Conservation (phyloP, 1,140 invertebrate genomes). For the Campodea augens region DNA sequence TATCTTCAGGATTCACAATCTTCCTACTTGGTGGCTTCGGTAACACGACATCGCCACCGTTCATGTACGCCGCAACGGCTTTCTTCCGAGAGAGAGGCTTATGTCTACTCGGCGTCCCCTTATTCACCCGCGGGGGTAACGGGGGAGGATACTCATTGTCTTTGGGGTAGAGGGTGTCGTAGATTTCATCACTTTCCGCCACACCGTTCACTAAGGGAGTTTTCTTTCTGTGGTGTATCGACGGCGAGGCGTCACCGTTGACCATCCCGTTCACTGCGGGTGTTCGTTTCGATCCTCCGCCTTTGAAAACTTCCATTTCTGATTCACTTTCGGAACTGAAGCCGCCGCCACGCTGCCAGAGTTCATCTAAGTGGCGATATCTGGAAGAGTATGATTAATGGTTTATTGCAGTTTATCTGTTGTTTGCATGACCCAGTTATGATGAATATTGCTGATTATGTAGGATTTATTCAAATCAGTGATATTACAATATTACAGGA, state of each 20-base stretch:
- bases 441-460: no score
- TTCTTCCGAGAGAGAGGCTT: constrained; percentile 15
- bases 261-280: no score
- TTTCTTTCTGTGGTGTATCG: no score
- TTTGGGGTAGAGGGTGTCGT: not conserved
- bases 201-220: constrained; percentile 3
- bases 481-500: no score
- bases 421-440: no score
- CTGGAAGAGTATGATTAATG: not conserved
- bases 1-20: constrained; percentile 36
- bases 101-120: constrained; percentile 5
- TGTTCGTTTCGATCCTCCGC: no score
- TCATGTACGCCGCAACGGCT: constrained; percentile 6
- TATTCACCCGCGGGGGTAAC: constrained; percentile 4
- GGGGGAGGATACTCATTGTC: not conserved
- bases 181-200: not conserved
- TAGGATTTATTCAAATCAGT: no score
- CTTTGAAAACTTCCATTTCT: constrained; percentile 13
- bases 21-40: constrained; percentile 17
- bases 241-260: no score
- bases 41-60: constrained; percentile 7
- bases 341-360: constrained; percentile 1
- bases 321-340: constrained; percentile 20
- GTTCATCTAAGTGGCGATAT: not conserved
- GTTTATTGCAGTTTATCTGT: no score